These are phyloP conservation scores for Philhelius pedissequus DNA, from an alignment of 2,888 invertebrate genomes.

Conservation along the genomic window DNA sequence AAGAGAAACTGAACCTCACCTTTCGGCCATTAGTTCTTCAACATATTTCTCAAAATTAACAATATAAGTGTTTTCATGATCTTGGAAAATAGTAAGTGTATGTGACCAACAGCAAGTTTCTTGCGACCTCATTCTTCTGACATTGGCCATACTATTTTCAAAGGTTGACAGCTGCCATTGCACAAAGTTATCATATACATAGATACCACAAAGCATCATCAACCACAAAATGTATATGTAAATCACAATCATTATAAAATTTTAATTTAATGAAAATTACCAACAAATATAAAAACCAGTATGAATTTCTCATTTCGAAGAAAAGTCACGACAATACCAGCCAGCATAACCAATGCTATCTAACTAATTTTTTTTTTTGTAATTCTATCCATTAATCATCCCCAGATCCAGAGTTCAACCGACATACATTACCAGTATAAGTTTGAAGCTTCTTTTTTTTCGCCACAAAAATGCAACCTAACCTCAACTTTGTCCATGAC, in stretches of 20 bases:
- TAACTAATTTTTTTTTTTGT: not conserved
- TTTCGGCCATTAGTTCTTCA: too few relatives aligned
- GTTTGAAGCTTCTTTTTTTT: not conserved
- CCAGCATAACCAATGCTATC: not conserved
- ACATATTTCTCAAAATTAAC: too few relatives aligned
- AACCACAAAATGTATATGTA: not conserved
- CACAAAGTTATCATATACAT: not conserved
- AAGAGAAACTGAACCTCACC: too few relatives aligned
- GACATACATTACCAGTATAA: not conserved
- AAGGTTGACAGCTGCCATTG: not conserved
- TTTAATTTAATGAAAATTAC: not conserved
- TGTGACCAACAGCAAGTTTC: not conserved
- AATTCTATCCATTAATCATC: not conserved
- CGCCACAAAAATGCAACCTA: conserved; percentile 19
- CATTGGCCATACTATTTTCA: not conserved
- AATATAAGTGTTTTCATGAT: too few relatives aligned
- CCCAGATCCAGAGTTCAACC: not conserved
- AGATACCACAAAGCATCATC: not conserved
- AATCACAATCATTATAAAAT: not conserved
- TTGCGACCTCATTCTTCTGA: not conserved
- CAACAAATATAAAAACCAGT: not conserved
- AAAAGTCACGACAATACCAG: not conserved
- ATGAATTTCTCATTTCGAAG: not conserved
- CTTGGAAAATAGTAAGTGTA: too few relatives aligned
- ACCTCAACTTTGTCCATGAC: conserved; percentile 62